Percentiles rank a stretch among this genome's conserved stretches.
These are phyloP conservation scores for Sepioteuthis lessoniana DNA, from an alignment of 2,888 invertebrate species.

Conservation along the genomic window DNA sequence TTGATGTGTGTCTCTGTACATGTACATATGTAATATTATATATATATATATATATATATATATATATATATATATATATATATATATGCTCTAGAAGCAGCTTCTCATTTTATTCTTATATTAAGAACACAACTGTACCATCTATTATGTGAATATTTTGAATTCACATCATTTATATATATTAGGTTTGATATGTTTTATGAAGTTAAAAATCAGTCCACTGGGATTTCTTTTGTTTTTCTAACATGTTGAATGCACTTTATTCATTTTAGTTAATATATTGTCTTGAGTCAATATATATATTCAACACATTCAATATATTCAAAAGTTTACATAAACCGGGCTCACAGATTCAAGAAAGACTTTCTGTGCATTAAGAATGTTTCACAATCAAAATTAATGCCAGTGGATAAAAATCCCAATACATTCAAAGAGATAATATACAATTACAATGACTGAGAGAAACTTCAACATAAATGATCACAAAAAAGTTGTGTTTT, in stretches of 20 bases:
- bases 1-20: not conserved
- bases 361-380: not conserved
- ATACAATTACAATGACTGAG: not conserved
- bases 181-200: not conserved
- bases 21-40: not conserved
- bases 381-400: not conserved
- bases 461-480: not conserved
- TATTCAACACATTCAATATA: not conserved
- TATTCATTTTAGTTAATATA: constrained; percentile 33
- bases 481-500: not conserved
- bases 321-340: not conserved
- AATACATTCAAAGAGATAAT: too few species aligned
- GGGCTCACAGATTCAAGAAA: not conserved
- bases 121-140: not conserved
- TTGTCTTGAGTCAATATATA: not conserved
- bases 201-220: not conserved
- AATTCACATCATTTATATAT: not conserved
- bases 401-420: not conserved
- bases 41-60: constrained; percentile 20
- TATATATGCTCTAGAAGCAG: not conserved
- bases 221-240: not conserved
- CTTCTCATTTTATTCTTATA: not conserved
- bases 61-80: not conserved
- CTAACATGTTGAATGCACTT: not conserved
- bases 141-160: not conserved